Conservation (phyloP, 2,113 vertebrate species). For the Boulengeromyrus knoepffleri region DNA sequence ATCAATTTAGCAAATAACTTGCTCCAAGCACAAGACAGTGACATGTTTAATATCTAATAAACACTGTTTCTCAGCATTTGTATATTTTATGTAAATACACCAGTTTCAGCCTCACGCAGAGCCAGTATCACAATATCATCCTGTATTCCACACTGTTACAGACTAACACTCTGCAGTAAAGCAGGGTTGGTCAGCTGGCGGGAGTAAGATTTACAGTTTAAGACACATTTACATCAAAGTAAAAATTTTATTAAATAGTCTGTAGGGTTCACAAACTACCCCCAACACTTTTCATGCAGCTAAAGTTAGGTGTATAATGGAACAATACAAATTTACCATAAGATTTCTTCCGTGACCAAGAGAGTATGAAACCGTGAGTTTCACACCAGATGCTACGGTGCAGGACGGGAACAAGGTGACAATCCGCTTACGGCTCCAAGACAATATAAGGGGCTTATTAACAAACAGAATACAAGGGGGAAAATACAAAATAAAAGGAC, state of each 20-base stretch:
- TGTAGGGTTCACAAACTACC: not conserved
- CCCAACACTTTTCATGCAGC: not conserved
- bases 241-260: not conserved
- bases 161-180: no score
- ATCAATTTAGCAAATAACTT: not conserved
- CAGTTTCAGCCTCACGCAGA: not conserved
- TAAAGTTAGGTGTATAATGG: not conserved
- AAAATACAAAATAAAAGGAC: no score
- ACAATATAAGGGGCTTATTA: no score
- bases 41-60: not conserved
- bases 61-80: not conserved
- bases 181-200: not conserved
- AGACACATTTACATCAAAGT: not conserved
- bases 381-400: no score
- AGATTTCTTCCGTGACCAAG: not conserved
- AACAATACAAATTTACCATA: not conserved
- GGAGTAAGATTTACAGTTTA: not conserved
- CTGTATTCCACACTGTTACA: no score
- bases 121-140: not conserved
- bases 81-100: not conserved
- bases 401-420: no score
- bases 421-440: no score
- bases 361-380: no score
- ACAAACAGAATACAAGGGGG: no score
- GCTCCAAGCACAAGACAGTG: not conserved